Evolutionary conservation across 2,888 invertebrate species (phyloP), one percentile per base, ranked within the genome.

Genomic region (Koerneria pararmatus): DNA sequence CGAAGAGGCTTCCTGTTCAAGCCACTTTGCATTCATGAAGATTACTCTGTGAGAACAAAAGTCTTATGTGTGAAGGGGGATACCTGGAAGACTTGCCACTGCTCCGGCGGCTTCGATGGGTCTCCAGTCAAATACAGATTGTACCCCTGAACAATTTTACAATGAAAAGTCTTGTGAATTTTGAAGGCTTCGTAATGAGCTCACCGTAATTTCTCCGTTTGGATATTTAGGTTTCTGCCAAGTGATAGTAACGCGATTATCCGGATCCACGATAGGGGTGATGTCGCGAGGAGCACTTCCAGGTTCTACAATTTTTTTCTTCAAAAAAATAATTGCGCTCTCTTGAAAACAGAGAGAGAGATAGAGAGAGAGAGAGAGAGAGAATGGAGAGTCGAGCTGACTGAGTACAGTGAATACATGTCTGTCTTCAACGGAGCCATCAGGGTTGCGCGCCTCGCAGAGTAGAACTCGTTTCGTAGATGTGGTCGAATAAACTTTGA

Each of bases 121-220:
- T 82, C 82, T 41, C 76, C 74, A n/a, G 80, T 78, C 24, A 83
- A 69, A 64, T 80, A 82, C 34, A 83, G 74, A 41, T 75, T 74
- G 72, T 82, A 82, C 22, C 74, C 72, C 79, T 79, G 60, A 62
- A 78, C 60, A 66, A 29, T 2, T 15, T 15, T n/a, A 51, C 22
- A 6, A 53, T 53, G 15, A 53, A 8, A 53, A 22, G 53, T 11
- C 22, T 29, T 56, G 37, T 58, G 48, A 24, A 29, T 29, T 58
- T 31, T 24, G 32, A 15, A 54, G 29, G 46, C 46, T 1, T 48
- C n/a, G 1, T 2, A 68, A 56, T 54, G 29, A 27, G 49, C 59
- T 51, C 32, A 78, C 78, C n/a, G 72, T 76, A 32, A 82, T 74
- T 3, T 77, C 75, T 27, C 80, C 82, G 65, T 82, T 82, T 0